Evolutionary conservation across 2,888 invertebrate genomes (phyloP).

Genomic region (Calameuta idolon): DNA sequence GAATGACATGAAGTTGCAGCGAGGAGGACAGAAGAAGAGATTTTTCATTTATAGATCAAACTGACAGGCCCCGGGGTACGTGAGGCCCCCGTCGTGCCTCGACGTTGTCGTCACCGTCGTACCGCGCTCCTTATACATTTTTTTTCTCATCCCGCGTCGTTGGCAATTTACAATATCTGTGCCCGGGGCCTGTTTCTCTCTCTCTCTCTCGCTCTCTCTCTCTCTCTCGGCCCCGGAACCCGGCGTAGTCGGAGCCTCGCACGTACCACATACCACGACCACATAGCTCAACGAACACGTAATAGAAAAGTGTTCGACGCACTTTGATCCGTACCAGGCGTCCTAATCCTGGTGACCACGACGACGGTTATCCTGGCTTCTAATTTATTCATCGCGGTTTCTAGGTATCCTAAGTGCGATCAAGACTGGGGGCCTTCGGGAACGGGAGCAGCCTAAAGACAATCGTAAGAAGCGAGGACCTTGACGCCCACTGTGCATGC

Average conservation of each 20-base stretch:
- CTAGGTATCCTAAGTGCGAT: background rate
- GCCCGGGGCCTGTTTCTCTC: background rate
- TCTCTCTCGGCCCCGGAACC: background rate
- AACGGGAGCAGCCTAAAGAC: background rate
- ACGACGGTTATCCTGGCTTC: background rate
- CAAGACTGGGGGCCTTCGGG: background rate
- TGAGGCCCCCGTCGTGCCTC: background rate
- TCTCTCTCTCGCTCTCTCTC: background rate
- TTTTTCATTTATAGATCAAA: background rate
- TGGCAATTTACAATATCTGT: slow-evolving; percentile 6
- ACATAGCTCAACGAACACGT: slow-evolving; percentile 5
- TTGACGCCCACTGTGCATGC: background rate
- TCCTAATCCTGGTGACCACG: background rate
- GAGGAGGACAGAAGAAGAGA: background rate
- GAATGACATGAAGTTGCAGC: background rate
- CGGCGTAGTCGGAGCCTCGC: background rate
- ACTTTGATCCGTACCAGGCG: background rate
- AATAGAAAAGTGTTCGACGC: slow-evolving; percentile 10
- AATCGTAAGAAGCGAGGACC: background rate
- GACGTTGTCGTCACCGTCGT: background rate
- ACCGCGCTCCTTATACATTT: background rate
- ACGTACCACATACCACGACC: slow-evolving; percentile 6
- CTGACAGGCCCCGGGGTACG: background rate
- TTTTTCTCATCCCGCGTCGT: background rate
- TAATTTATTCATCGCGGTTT: background rate